Evolutionary conservation across 2,113 vertebrate species (phyloP), one percentile per base, ranked within the genome.

Genomic region (Scomber colias): DNA sequence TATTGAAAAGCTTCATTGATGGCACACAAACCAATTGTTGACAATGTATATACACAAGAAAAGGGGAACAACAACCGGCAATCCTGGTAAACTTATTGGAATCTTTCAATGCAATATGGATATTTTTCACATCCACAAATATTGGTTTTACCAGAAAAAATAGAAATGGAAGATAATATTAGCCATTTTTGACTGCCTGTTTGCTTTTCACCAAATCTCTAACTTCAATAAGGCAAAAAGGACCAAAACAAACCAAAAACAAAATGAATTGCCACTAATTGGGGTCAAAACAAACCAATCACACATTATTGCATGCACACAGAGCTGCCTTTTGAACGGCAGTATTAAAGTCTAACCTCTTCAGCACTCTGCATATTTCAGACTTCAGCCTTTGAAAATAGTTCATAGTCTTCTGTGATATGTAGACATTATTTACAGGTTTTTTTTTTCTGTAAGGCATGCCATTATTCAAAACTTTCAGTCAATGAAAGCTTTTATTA

Each of bases 401-500:
- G 64, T 70, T 81, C 13, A 72, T 13, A 87, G 57, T 83, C 76
- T 75, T 75, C 49, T 53, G 62, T 91, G 81, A 87, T 87, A 88
- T 89, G 89, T 89, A 67, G 82, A 87, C 49, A 56, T 78, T 77
- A 74, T 87, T 71, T 85, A 79, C 72, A 85, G 24, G 24, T 1
- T 84, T 5, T 44, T 49, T 7, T 54, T 16, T 24, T 59, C 59
- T 64, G 71, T 92, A 93, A 93, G 92, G 93, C 90, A 93, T 93
- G 92, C 91, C 71, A 59, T 82, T 88, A 56, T 68, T 81, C 55
- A 70, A 74, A 77, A 64, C 59, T 53, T 78, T 69, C 40, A 60
- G 11, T 57, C 53, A 46, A 24, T 13, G 9, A 69, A 46, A 53
- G 72, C 61, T 62, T 82, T 82, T 79, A 75, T 81, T 79, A 71